Evolutionary conservation across 2,888 invertebrate species (phyloP).

Genomic region (Thecocarcelia acutangulata): DNA sequence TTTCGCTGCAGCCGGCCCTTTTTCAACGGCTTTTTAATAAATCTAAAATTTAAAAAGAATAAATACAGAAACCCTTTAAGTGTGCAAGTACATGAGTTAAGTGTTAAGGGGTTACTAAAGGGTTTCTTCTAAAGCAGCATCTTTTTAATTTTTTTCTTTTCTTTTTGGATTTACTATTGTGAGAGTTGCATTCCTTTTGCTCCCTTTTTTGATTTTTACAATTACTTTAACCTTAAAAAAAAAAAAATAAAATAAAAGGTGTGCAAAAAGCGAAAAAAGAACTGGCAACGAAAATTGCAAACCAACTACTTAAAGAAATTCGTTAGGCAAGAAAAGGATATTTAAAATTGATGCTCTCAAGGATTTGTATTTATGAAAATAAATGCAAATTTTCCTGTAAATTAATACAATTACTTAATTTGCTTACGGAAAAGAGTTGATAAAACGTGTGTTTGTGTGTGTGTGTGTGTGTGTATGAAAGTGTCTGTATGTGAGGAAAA

Average conservation of each 20-base stretch:
- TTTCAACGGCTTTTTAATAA: slow-evolving; percentile 72
- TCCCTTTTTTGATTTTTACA: slow-evolving; percentile 9
- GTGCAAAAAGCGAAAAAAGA: slow-evolving; percentile 35
- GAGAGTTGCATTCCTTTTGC: slow-evolving; percentile 13
- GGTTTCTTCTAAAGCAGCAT: slow-evolving; percentile 21
- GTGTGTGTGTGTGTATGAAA: neutral
- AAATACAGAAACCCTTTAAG: slow-evolving; percentile 49
- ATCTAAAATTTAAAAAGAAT: slow-evolving; percentile 64
- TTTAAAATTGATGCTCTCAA: slow-evolving; percentile 40
- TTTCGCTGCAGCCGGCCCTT: slow-evolving; percentile 72
- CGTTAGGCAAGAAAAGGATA: slow-evolving; percentile 52
- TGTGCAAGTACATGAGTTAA: slow-evolving; percentile 72
- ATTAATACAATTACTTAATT: slow-evolving; percentile 69
- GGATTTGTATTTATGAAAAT: slow-evolving; percentile 55
- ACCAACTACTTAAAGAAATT: slow-evolving; percentile 63
- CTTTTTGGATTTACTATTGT: neutral
- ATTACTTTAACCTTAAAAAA: slow-evolving; percentile 15
- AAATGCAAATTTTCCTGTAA: slow-evolving; percentile 70
- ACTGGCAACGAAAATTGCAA: slow-evolving; percentile 24
- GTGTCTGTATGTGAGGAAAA: neutral
- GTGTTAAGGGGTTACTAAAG: slow-evolving; percentile 71
- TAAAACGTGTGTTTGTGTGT: neutral
- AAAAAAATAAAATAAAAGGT: neutral
- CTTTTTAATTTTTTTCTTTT: slow-evolving; percentile 23
- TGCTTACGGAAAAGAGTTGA: slow-evolving; percentile 19